Conservation (phyloP, 2,113 vertebrate genomes). For the Pollachius pollachius region DNA sequence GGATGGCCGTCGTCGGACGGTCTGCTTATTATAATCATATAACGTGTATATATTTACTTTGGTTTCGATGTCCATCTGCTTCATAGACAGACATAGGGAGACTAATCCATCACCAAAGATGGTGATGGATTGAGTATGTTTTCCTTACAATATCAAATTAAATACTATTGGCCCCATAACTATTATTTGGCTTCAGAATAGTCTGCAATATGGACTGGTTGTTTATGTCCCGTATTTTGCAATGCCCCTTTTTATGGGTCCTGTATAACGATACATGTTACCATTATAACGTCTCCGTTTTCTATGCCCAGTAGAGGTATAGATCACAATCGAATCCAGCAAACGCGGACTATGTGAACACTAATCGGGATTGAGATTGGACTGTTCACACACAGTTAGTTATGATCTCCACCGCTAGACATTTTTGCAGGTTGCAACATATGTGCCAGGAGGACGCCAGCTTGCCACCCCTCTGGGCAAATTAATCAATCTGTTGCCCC, state of each 20-base stretch:
- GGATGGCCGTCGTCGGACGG: background rate
- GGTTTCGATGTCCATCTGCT: background rate
- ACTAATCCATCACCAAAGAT: no score
- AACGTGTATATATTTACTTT: background rate
- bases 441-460: conserved; percentile 20
- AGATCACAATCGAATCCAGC: no score
- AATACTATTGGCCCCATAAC: no score
- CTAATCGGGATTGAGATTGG: background rate
- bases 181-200: no score
- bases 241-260: background rate
- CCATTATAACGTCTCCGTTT: background rate
- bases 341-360: background rate
- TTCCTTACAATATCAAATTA: no score
- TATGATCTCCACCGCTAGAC: conserved; percentile 19
- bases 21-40: background rate
- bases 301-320: background rate
- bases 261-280: background rate
- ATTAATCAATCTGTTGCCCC: conserved; percentile 27
- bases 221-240: background rate
- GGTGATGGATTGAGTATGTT: no score
- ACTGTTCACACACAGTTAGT: conserved; percentile 37
- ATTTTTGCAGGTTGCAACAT: conserved; percentile 5
- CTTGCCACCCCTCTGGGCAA: conserved; percentile 13
- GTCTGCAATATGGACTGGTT: background rate
- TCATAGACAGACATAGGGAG: no score